Base-by-base conservation (phyloP, 2,888 invertebrate species). In the Aspidiotus rigidus region DNA sequence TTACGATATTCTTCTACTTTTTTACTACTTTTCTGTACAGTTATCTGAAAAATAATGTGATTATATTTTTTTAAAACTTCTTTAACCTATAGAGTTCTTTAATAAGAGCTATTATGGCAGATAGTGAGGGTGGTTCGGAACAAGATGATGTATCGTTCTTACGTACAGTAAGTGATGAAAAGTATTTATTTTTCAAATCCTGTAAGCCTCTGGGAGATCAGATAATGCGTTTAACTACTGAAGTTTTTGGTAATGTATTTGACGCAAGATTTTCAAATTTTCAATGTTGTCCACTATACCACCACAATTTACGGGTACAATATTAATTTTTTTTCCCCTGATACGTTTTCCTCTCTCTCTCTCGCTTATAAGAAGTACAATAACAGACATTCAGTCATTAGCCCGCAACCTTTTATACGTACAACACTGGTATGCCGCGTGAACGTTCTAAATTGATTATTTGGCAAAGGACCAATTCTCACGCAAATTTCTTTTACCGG, bases 121-220 rank as follows among this genome's bases (percentile, higher is more conserved):
- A 93, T 83, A 89, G 89, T 78, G 93, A 93, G 81, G 94, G 93
- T 78, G 91, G 93, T 75, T 95, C 96, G 78, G 97, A 98, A 83
- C 97, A 97, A 83, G 98, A 98, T 88, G 98, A 98, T 86, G 95
- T 98, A 82, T 98, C 97, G 80, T 98, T 98, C 84, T 86, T 98
- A 77, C 89, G 98, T 77, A 98, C 98, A 87, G 97, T 98, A 80
- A 88, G 91, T 57, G 7, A 54, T 53, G 5, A n/a, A 11, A 53
- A 53, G 53, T n/a, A 53, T 53, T n/a, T 13, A 53, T 55, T 55
- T 13, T 55, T 17, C 10, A 55, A 55, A 55, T 13, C 1, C 15
- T 55, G 28, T 28, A 28, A 28, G 28, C 5, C 28, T 28, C 28
- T 28, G 28, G 28, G 28, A 28, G 28, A 53, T n/a, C 53, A 53